Base-by-base conservation (phyloP, 2,797 vertebrate genomes). In the Menidia menidia region DNA sequence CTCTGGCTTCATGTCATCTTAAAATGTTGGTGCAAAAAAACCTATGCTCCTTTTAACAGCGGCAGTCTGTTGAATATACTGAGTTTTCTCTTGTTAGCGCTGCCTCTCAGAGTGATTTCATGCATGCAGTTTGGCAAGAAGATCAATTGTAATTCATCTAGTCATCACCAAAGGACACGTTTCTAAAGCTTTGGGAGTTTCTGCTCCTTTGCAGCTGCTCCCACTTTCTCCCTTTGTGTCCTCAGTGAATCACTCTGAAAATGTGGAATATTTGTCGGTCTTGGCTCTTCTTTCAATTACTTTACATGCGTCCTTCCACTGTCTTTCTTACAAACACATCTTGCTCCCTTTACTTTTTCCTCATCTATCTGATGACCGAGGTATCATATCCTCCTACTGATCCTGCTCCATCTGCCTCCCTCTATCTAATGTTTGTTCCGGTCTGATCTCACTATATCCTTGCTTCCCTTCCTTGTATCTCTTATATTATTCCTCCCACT, bases 401-500 rank as follows among this genome's bases (percentile, higher is more conserved):
- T 67, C 31, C 57, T 70, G 73, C 64, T 57, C 51, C 73, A 48
- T 47, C 73, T 77, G 66, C 32, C 68, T 70, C 50, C 42, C 60
- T 71, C 74, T 55, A 35, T 77, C 54, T 88, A 87, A 85, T 82
- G 74, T 84, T 83, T 63, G 67, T 61, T 85, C 56, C 73, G 57
- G 51, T 85, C 87, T 91, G 72, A 90, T 87, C 81, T 77, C 18
- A 3, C 48, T 35, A 52, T 56, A 71, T 66, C 71, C 33, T 47
- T 39, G 54, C 64, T 58, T 47, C 52, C 67, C 43, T 67, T 80
- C 73, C 55, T 64, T 62, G 35, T 68, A 55, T 73, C 25, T 61
- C 52, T 54, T 31, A 75, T 50, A 64, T 74, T 66, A 77, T 81
- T 86, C 80, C 83, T 87, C 85, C 80, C 74, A 89, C 86, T 83